A percentile compares a stretch with the other conserved stretches of the same genome.
phyloP scores from a whole-genome alignment of 2,113 vertebrate species.

The Parus major region DNA sequence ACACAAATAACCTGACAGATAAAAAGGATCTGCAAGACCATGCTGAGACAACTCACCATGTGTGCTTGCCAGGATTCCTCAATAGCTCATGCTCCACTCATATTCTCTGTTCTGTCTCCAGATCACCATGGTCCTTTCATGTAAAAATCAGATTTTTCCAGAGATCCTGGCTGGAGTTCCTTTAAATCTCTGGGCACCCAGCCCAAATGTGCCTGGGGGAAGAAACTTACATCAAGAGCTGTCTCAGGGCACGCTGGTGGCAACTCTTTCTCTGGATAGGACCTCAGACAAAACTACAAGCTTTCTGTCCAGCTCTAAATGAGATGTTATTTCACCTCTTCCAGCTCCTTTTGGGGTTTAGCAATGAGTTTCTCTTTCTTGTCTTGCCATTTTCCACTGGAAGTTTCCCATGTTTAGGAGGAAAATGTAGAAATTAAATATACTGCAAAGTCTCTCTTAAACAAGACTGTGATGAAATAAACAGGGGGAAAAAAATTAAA shows the following conservation, averaged over 20 bases:
- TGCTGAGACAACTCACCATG: neutral
- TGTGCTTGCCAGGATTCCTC: neutral
- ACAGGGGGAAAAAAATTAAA: accelerated
- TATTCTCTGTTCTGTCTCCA: neutral
- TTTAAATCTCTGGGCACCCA: neutral
- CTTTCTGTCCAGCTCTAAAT: neutral
- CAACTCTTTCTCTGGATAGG: neutral
- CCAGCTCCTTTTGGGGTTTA: neutral
- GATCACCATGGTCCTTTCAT: neutral
- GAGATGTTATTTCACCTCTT: neutral
- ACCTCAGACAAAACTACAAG: neutral
- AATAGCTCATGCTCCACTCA: neutral
- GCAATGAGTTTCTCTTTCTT: neutral
- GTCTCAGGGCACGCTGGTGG: neutral
- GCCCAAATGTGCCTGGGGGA: neutral
- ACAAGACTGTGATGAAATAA: accelerated
- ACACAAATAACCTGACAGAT: neutral
- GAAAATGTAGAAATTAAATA: neutral
- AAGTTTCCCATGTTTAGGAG: neutral
- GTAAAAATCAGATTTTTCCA: neutral
- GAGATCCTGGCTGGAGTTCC: neutral
- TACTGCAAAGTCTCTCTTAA: neutral
- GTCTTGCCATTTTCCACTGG: neutral
- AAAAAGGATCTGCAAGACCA: neutral
- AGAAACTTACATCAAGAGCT: neutral